Percentiles rank a stretch among this genome's conserved stretches.
Evolutionary conservation across 1,140 invertebrate species (phyloP).

Genomic region (Rhyzopertha dominica): DNA sequence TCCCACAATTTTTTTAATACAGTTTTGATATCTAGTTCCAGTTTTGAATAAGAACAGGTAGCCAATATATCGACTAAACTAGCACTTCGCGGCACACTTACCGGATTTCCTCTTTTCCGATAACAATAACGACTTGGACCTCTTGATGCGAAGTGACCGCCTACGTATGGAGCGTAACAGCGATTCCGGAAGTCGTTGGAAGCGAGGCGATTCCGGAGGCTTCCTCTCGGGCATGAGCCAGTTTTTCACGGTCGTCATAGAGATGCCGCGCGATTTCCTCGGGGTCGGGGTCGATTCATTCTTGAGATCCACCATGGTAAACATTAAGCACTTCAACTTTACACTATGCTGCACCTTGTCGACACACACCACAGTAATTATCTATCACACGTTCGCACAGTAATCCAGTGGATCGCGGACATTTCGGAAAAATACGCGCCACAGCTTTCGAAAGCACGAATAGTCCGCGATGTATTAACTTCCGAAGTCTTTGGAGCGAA

Average conservation of each 20-base stretch:
- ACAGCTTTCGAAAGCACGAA: too few relatives aligned
- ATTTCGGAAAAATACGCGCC: too few relatives aligned
- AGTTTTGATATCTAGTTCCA: too few relatives aligned
- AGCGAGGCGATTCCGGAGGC: slow-evolving; percentile 49
- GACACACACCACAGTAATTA: too few relatives aligned
- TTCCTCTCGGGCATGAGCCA: slow-evolving; percentile 62
- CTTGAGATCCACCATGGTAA: slow-evolving; percentile 43
- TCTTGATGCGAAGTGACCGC: slow-evolving; percentile 61
- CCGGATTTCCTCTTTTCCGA: slow-evolving; percentile 70
- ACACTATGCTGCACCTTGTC: too few relatives aligned
- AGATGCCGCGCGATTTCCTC: slow-evolving; percentile 39
- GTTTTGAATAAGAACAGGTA: too few relatives aligned
- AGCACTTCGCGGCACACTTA: slow-evolving; percentile 48
- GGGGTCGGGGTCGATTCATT: slow-evolving; percentile 36
- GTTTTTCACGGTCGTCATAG: slow-evolving; percentile 60
- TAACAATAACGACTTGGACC: slow-evolving; percentile 62
- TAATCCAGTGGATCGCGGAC: too few relatives aligned
- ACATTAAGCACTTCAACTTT: too few relatives aligned
- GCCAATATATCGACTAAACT: not conserved
- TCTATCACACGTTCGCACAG: too few relatives aligned
- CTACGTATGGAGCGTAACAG: slow-evolving; percentile 62
- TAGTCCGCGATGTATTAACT: too few relatives aligned
- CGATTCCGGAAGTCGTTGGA: slow-evolving; percentile 57
- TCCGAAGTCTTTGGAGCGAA: too few relatives aligned
- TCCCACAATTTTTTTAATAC: too few relatives aligned